Evolutionary conservation across 2,888 invertebrate species (phyloP), one percentile per base, ranked within the genome.

Genomic region (Eupeodes luniger): DNA sequence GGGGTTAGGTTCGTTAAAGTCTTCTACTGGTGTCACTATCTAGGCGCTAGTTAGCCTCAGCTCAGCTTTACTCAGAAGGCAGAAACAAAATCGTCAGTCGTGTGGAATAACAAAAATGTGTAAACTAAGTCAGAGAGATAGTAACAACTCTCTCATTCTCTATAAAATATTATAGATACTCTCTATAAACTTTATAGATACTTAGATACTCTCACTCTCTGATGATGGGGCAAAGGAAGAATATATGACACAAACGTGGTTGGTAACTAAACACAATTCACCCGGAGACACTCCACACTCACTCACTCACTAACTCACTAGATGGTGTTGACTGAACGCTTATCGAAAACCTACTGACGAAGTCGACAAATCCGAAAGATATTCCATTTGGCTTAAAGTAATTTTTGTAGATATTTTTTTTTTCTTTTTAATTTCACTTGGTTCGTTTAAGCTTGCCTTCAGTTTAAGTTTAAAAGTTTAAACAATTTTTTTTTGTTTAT

Each of bases 261-360:
- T 49, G 47, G 69, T 70, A 84, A 64, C 66, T 62, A 44, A 27
- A 55, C 51, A 74, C 62, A 62, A 69, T 61, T 72, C 19, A 79
- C 53, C 75, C 86, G 81, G 78, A 78, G 78, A 81, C 27, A 27
- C 27, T 27, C 27, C 27, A 27, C 27, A 27, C 27, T 27, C 27
- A 27, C 40, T 40, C 40, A 40, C 40, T 40, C 75, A 81, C 78
- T 81, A 78, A 75, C 75, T 67, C 64, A 72, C 59, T 72, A 61
- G 51, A 53, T 67, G 87, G 84, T 88, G 84, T 88, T 88, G 85
- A 81, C 88, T 85, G 87, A 84, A 81, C 64, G 85, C 88, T 88
- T 88, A 88, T 88, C 88, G 85, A 88, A 87, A 84, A 87, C 87
- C 87, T 84, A 87, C 87, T 87, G 87, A 27, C 27, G 27, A 76